Conservation (phyloP, 2,113 vertebrate genomes). For the Leuciscus idus region DNA sequence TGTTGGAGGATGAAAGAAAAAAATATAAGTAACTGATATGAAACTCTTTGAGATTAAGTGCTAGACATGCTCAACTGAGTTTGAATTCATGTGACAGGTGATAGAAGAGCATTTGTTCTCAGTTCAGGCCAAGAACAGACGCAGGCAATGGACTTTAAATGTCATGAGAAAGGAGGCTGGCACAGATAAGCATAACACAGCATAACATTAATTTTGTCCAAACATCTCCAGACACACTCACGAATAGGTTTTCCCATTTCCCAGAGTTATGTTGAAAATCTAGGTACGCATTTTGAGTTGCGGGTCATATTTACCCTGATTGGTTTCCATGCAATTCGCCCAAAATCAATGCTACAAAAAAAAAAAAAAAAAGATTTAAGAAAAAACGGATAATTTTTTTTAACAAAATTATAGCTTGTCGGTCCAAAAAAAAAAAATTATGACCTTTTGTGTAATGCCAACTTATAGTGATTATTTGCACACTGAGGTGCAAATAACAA, state of each 20-base stretch:
- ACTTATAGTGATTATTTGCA: no score
- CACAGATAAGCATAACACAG: not conserved
- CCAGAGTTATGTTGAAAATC: no score
- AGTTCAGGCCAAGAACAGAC: not conserved
- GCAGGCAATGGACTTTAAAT: constrained; percentile 40
- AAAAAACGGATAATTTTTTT: no score
- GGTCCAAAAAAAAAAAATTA: no score
- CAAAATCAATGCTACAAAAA: no score
- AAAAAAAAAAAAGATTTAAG: no score
- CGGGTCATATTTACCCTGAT: no score
- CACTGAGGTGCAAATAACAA: no score
- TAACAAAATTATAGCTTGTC: no score
- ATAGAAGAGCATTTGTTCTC: not conserved
- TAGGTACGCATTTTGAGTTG: no score
- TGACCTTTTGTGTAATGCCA: no score
- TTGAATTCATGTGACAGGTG: not conserved
- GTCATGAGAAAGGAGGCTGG: constrained; percentile 30
- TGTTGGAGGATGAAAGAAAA: not conserved
- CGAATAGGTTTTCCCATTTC: not conserved
- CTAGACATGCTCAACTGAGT: not conserved
- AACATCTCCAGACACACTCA: not conserved
- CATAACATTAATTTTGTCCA: not conserved
- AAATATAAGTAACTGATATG: not conserved
- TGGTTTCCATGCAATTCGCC: no score
- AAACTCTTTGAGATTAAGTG: not conserved